Evolutionary conservation across 1,140 invertebrate genomes (phyloP).

Genomic region (Aleiodes sp.): DNA sequence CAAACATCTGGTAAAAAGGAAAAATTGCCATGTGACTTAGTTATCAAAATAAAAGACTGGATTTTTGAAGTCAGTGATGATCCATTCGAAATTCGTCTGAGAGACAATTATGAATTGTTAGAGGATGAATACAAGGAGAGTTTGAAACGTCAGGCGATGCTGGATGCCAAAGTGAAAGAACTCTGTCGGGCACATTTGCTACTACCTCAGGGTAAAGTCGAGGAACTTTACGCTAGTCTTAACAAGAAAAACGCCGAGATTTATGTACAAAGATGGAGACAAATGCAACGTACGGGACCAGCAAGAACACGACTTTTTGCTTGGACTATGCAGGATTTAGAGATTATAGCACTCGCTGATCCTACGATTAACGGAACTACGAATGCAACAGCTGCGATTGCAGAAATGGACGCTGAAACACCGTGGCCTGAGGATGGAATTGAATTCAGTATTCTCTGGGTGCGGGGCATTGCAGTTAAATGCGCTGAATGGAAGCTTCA

Average conservation of each 20-base stretch:
- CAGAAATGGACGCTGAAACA: conserved; percentile 83
- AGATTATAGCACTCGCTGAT: conserved; percentile 89
- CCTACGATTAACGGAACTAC: conserved; percentile 84
- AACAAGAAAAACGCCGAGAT: conserved; percentile 93
- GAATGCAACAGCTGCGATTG: conserved; percentile 78
- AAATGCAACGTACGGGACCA: conserved; percentile 78
- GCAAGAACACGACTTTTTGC: conserved; percentile 81
- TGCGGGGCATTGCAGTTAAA: conserved; percentile 81
- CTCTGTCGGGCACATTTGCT: conserved; percentile 83
- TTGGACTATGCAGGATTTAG: conserved; percentile 81
- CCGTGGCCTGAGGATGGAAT: conserved; percentile 91
- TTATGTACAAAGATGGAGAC: conserved; percentile 90
- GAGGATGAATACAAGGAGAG: conserved; percentile 97
- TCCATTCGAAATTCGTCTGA: conserved; percentile 96
- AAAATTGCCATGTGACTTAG: conserved; percentile 84
- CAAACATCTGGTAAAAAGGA: conserved; percentile 57
- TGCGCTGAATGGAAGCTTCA: conserved; percentile 87
- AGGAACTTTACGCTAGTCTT: conserved; percentile 87
- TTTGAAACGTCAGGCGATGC: conserved; percentile 87
- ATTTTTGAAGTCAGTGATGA: conserved; percentile 94
- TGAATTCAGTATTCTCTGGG: conserved; percentile 94
- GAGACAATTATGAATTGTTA: conserved; percentile 94
- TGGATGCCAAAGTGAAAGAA: conserved; percentile 88
- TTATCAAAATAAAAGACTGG: conserved; percentile 88
- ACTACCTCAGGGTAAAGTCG: conserved; percentile 85